phyloP scores from a whole-genome alignment of 2,797 vertebrate species.

The Tenualosa thibaudeaui region DNA sequence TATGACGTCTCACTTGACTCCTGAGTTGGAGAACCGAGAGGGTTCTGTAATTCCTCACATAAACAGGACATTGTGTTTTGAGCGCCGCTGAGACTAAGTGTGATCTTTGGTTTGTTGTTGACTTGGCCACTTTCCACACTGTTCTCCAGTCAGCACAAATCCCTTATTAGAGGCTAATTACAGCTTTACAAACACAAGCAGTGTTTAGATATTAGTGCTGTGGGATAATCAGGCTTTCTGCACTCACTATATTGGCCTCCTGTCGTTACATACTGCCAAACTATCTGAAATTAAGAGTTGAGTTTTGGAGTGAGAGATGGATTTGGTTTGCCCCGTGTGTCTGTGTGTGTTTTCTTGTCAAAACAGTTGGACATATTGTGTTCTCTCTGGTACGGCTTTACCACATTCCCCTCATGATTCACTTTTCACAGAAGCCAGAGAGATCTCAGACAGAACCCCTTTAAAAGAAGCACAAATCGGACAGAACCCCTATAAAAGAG shows the following conservation, averaged over 20 bases:
- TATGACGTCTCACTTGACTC: conserved; percentile 27
- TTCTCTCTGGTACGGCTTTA: background rate
- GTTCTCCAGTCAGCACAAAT: conserved; percentile 29
- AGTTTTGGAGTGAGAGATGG: background rate
- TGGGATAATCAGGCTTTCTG: conserved; percentile 38
- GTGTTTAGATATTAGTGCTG: conserved; percentile 39
- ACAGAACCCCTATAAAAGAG: no score
- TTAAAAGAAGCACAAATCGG: no score
- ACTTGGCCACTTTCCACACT: background rate
- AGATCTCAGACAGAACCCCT: no score
- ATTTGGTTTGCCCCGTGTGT: background rate
- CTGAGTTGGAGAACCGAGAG: conserved; percentile 33
- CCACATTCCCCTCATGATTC: background rate
- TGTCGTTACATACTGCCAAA: conserved; percentile 27
- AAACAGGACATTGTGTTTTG: conserved; percentile 30
- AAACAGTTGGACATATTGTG: background rate
- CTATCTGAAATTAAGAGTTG: background rate
- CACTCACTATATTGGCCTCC: conserved; percentile 30
- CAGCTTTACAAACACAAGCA: conserved; percentile 33
- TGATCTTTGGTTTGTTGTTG: conserved; percentile 7
- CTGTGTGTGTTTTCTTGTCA: background rate
- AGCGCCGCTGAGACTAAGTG: background rate
- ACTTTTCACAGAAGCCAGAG: background rate
- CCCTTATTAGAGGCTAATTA: conserved; percentile 28
- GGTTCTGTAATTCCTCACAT: conserved; percentile 26